Evolutionary conservation across 2,888 invertebrate genomes (phyloP), one percentile per base, ranked within the genome.

Genomic region (Cheilosia impressa): DNA sequence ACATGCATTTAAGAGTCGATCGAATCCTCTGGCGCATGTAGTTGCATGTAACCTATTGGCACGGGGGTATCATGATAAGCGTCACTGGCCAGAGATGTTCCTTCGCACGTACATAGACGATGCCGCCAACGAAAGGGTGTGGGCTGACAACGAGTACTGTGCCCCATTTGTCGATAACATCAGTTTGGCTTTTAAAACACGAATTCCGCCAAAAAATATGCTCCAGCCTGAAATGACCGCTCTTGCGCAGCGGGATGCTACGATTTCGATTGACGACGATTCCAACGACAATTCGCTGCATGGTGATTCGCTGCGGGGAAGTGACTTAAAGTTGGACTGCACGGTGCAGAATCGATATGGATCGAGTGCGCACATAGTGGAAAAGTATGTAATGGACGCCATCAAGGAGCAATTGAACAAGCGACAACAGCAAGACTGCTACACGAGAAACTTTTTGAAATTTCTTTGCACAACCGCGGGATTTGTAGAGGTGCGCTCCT

Each of bases 41-140:
- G 92, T 98, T 55, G 96, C 97, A 4, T 95, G 97, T 81, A 98
- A 98, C 92, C 93, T 98, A 89, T 92, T 98, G 68, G 94, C 96
- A 90, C 94, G 96, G 88, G 97, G 97, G 0, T 98, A 96, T 91
- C 93, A 94, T 60, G 97, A 98, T 50, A 96, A 96, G 88, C 95
- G 94, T 84, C 95, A 95, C 88, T 99, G 98, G 99, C 98, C 98
- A 0, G 98, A 98, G 90, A 93, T 95, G 72, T 98, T 98, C 93
- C 95, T 98, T 1, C 97, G 97, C 95, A 94, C 97, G 0, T 99
- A 98, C 91, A 95, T 98, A 80, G 99, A 99, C 90, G 99, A 99
- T 93, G 97, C 98, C 0, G 93, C 98, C 1, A 97, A 97, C 53
- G 99, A 99, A 90, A 94, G 98, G 45, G 94, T 96, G 88, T 99